Evolutionary conservation across 2,888 invertebrate genomes (phyloP), one percentile per base, ranked within the genome.

Genomic region (Pristionchus japonicus): DNA sequence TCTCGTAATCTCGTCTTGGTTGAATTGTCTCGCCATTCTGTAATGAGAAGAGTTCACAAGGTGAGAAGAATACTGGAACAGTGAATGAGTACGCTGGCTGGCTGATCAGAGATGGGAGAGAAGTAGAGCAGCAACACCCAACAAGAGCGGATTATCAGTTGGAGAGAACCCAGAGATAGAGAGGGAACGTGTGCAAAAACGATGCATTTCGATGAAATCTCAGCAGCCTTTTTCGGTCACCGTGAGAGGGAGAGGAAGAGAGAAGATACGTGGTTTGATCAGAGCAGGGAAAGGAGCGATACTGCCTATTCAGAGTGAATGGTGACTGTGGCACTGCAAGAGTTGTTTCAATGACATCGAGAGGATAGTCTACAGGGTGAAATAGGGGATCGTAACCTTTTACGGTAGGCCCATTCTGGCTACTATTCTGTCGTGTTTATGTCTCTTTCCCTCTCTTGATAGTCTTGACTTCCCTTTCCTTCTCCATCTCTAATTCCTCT

Each of bases 331-430:
- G n/a, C 52, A 57, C 52, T 23, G 52, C 23, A 23, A n/a, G 57
- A 57, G 57, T 40, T 40, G 40, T 77, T 77, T 77, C 77, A 77
- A 40, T 77, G 77, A 77, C 23, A 77, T n/a, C 43, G 43, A 47
- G 77, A n/a, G 77, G 77, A 77, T 77, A 77, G 77, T 77, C 77
- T 77, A 77, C 77, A 11, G 47, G 64, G 77, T 40, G 43, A 47
- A 40, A 47, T 31, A 43, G n/a, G 77, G 27, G 40, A 74, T 77
- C 77, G 40, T 40, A 77, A 70, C 70, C 77, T 77, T 77, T 77
- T 77, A 77, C 77, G 77, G 77, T 77, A 77, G 77, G 77, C 47
- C 77, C 77, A 77, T 77, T 27, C 37, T 47, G 77, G 43, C 43
- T 47, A 47, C 77, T 47, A 47, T 4, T 77, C 31, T 77, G 23